phyloP scores from a whole-genome alignment of 2,888 invertebrate species.

The Kryphioiulus occultus region DNA sequence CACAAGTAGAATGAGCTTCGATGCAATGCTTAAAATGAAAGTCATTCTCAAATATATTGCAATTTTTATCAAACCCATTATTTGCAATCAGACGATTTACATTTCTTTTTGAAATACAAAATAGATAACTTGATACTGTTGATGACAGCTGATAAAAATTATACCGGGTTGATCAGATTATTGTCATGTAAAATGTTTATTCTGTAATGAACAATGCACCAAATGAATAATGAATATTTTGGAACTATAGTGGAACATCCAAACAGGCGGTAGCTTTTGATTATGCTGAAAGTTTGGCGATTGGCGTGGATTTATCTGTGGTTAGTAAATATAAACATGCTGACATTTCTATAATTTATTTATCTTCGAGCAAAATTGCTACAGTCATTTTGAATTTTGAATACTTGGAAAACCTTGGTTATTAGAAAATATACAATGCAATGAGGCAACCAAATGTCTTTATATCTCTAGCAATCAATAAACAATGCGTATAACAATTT shows the following conservation, averaged over 20 bases:
- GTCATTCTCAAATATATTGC: neutral
- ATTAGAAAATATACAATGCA: neutral
- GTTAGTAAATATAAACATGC: slow-evolving; percentile 60
- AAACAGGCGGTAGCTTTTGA: slow-evolving; percentile 77
- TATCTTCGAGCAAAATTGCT: neutral
- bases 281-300: slow-evolving; percentile 77
- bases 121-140: no score
- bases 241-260: slow-evolving; percentile 59
- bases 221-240: neutral
- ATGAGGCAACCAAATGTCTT: no score
- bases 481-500: slow-evolving; percentile 52
- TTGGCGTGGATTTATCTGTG: slow-evolving; percentile 72
- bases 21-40: no score
- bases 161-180: no score
- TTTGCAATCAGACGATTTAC: no score
- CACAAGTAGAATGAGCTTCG: neutral
- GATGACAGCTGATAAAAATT: no score
- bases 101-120: no score
- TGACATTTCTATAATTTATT: neutral
- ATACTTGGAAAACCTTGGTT: no score
- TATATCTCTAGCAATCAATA: neutral
- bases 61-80: no score
- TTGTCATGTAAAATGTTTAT: no score
- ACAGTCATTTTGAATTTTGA: slow-evolving; percentile 6
- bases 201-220: neutral